Evolutionary conservation across 1,140 invertebrate genomes (phyloP), one percentile per base, ranked within the genome.

Genomic region (Araneus ventricosus): DNA sequence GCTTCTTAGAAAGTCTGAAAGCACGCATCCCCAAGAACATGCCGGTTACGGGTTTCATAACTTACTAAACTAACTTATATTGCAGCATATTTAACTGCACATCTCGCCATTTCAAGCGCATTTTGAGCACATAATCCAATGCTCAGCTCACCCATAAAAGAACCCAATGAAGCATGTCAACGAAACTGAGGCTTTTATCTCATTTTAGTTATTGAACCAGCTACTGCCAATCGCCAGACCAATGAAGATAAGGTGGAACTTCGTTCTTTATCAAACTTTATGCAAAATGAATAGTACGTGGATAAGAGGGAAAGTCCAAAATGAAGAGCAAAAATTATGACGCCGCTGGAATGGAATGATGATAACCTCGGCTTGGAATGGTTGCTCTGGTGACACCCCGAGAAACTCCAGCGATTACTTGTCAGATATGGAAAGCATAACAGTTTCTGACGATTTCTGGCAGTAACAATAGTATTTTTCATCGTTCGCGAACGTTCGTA

Each of bases 171-270:
- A 84, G 80, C 80, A 84, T 84, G 41, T 84, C 80, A 45, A 24
- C 8, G 30, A 57, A 86, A 86, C 52, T 86, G 84, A 86, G 34
- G 52, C 27, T 52, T 59, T 86, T 86, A 86, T 86, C 84, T 86
- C 52, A 57, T 86, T 86, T 59, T 59, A 59, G 84, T 57, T 57
- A 86, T 86, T 86, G 52, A 84, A 84, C 70, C 45, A 86, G 30
- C 52, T 61, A 86, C 30, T 57, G 45, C 52, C 41, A 24, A 57
- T 86, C 30, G 52, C 84, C 27, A 34, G 59, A 34, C 27, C 14
- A 61, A 34, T 22, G 52, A 57, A 34, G 84, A 86, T 86, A 86
- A 59, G 45, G 27, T 59, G 30, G 22, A 57, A 52, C 45, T 30
- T 61, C 52, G 52, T 86, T 57, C 30, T 59, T 59, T 75, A 75